Evolutionary conservation across 1,140 invertebrate species (phyloP), one percentile per base, ranked within the genome.

Genomic region (Sarcophaga peregrina): DNA sequence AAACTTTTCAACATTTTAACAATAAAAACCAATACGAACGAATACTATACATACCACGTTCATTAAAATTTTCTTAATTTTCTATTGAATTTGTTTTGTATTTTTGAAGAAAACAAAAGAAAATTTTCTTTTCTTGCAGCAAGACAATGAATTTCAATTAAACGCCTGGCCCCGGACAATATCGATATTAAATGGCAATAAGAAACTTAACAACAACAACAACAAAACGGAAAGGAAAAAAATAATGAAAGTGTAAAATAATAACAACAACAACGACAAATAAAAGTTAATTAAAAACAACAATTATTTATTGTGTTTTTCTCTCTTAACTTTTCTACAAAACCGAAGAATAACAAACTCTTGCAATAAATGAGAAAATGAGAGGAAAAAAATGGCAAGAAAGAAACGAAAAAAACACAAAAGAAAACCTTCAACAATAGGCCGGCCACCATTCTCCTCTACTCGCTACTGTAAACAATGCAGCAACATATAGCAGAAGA

Each of bases 61-160:
- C 25, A 37, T 37, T 37, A 37, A 37, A 37, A 37, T 37, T 37
- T 37, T 37, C 25, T 37, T 37, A 37, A 37, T 37, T 37, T 37
- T 37, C 25, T 37, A 37, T 4, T 37, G 25, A 37, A 37, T 37
- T 37, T 37, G 25, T 37, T 37, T 1, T 52, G 50, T 1, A 52
- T 9, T 52, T 52, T 10, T 52, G 50, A 10, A 9, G 13, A 52
- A 52, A 52, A 52, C 8, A 52, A 52, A 52, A 52, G 50, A 52
- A 52, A 52, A 52, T 52, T 52, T 10, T 10, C 5, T 52, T 52
- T 52, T 5, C 5, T 10, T 1, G 2, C 0, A 9, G 5, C 8
- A 52, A 52, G 13, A 52, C 50, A 68, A 68, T 17, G n/a, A 68
- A 68, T 20, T 68, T 20, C 62, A 68, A 68, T 68, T 68, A 68